Evolutionary conservation across 2,888 invertebrate species (phyloP), one percentile per base, ranked within the genome.

Genomic region (Octonoba sinensis): DNA sequence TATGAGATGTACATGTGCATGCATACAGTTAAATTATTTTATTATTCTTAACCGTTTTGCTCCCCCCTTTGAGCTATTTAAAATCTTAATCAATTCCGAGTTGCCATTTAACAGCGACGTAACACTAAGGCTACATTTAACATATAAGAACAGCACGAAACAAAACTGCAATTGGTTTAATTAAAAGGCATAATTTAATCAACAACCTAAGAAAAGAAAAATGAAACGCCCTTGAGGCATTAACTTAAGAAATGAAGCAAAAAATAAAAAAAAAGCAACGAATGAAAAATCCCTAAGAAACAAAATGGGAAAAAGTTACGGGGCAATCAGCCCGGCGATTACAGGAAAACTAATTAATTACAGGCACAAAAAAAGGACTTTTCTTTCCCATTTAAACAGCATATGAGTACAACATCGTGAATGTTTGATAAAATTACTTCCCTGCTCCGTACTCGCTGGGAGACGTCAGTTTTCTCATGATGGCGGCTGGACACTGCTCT

Each of bases 291-390:
- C 20, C 27, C 44, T n/a, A 24, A 44, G 24, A 57, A 56, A 74
- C 56, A 65, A 56, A 56, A 64, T 54, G 15, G 20, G 36, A 54
- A 54, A 36, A 47, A 51, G 20, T 36, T 44, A 24, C 16, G 16
- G 18, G 15, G 76, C 76, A 77, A 77, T 77, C 76, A 77, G 47
- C 36, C 51, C 56, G 20, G 57, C 76, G 70, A 77, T 77, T 77
- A 77, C 76, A 54, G 22, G 70, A 15, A 56, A 77, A 70, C 76
- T 77, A 77, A 77, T 77, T 77, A 77, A 77, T 77, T 70, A 69
- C 46, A 62, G 56, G 69, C 62, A 56, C 69, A 54, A 62, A 64
- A 76, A 36, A 36, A 36, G n/a, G 70, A 70, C 70, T 24, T 46
- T 54, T 60, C 11, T 20, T 27, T 16, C 44, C 60, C n/a, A 51